These are phyloP conservation scores for Dendrocincla fuliginosa DNA, from an alignment of 2,797 vertebrate species.

Conservation along the genomic window DNA sequence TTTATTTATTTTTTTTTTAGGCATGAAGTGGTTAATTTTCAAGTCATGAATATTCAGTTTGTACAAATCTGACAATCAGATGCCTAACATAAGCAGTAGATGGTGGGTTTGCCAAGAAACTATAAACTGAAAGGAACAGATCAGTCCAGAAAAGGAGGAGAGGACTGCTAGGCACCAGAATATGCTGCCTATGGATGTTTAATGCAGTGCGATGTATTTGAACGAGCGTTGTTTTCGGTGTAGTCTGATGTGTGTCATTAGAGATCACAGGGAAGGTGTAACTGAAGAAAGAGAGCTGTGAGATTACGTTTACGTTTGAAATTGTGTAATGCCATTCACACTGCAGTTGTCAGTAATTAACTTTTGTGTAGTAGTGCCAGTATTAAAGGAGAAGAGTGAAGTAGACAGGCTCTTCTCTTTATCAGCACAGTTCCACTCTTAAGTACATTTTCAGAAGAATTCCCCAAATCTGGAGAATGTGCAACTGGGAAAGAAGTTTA, in stretches of 20 bases:
- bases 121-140: conserved; percentile 76
- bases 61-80: conserved; percentile 78
- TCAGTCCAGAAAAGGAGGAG: conserved; percentile 71
- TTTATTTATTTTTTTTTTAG: not conserved
- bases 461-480: conserved; percentile 10
- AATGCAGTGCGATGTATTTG: conserved; percentile 7
- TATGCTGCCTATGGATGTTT: conserved; percentile 33
- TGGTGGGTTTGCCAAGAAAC: conserved; percentile 75
- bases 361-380: not conserved
- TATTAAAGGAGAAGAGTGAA: not conserved
- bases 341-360: conserved; percentile 48
- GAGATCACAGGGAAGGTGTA: conserved; percentile 42
- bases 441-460: not conserved
- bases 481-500: conserved; percentile 57
- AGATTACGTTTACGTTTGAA: conserved; percentile 44
- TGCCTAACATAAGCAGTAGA: conserved; percentile 78
- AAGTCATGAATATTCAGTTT: conserved; percentile 77
- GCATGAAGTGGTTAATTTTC: conserved; percentile 74
- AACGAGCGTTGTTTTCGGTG: not conserved
- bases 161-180: conserved; percentile 35
- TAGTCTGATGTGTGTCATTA: conserved; percentile 43
- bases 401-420: not conserved
- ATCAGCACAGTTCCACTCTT: not conserved
- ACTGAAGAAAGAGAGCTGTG: conserved; percentile 29
- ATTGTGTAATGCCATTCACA: conserved; percentile 44